Evolutionary conservation across 2,797 vertebrate genomes (phyloP).

Genomic region (Craterocephalus amniculus): DNA sequence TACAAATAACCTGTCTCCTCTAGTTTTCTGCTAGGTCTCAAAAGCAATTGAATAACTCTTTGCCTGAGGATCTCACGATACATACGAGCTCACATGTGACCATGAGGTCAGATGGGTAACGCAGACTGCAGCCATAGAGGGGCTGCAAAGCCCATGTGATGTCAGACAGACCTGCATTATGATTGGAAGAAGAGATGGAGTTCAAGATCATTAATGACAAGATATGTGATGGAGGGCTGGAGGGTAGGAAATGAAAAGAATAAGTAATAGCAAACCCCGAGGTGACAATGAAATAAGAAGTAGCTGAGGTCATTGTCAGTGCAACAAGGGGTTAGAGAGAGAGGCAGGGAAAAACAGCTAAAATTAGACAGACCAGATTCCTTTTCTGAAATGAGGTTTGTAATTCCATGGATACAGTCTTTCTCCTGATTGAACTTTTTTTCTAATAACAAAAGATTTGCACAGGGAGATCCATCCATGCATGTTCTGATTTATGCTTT

Average conservation of each 20-base stretch:
- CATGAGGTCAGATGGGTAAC: background rate
- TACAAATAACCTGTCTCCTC: conserved; percentile 9
- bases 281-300: conserved; percentile 58
- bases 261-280: conserved; percentile 62
- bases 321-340: conserved; percentile 28
- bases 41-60: background rate
- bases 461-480: too few species aligned
- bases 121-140: background rate
- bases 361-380: conserved; percentile 45
- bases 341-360: conserved; percentile 12
- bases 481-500: too few species aligned
- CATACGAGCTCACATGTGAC: background rate
- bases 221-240: conserved; percentile 62
- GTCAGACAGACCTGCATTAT: conserved; percentile 14
- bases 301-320: conserved; percentile 54
- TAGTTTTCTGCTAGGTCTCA: background rate
- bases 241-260: conserved; percentile 56
- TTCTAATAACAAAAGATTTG: background rate
- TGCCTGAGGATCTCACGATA: background rate
- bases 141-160: conserved; percentile 1
- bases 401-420: background rate
- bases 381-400: conserved; percentile 16
- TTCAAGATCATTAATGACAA: conserved; percentile 61
- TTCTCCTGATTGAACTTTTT: background rate
- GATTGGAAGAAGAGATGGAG: conserved; percentile 30